These are phyloP conservation scores for Amphiprion clarkii DNA, from an alignment of 2,797 vertebrate genomes.

Conservation along the genomic window DNA sequence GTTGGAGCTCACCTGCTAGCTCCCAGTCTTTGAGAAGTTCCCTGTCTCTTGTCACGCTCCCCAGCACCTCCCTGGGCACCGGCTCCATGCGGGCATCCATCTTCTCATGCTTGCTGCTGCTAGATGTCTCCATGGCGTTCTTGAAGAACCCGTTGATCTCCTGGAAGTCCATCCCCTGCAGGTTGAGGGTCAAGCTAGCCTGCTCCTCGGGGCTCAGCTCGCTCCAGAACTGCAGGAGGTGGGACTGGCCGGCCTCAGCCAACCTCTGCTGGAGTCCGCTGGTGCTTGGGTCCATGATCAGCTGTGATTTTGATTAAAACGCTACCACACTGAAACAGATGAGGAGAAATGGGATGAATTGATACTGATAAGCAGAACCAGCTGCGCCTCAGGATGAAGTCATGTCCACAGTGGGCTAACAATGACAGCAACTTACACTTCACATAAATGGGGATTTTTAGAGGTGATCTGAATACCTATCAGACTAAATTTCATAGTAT, in stretches of 20 bases:
- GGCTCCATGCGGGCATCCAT: slow-evolving; percentile 92
- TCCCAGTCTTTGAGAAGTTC: slow-evolving; percentile 90
- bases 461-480: neutral
- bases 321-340: slow-evolving; percentile 37
- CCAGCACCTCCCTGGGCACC: slow-evolving; percentile 91
- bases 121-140: slow-evolving; percentile 84
- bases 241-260: slow-evolving; percentile 87
- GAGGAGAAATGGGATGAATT: neutral
- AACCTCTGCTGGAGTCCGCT: slow-evolving; percentile 77
- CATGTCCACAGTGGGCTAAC: neutral
- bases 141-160: slow-evolving; percentile 91
- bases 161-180: slow-evolving; percentile 88
- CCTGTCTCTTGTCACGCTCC: slow-evolving; percentile 91
- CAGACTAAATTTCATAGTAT: neutral
- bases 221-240: slow-evolving; percentile 91
- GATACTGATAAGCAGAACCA: neutral
- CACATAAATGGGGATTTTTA: neutral
- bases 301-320: slow-evolving; percentile 14
- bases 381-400: neutral
- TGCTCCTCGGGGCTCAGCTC: slow-evolving; percentile 85
- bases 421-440: no score
- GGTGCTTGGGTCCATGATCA: slow-evolving; percentile 83
- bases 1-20: slow-evolving; percentile 83
- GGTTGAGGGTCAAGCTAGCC: slow-evolving; percentile 78
- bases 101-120: slow-evolving; percentile 81